Conservation (phyloP, 2,797 vertebrate genomes). For the Cetoscarus ocellatus region DNA sequence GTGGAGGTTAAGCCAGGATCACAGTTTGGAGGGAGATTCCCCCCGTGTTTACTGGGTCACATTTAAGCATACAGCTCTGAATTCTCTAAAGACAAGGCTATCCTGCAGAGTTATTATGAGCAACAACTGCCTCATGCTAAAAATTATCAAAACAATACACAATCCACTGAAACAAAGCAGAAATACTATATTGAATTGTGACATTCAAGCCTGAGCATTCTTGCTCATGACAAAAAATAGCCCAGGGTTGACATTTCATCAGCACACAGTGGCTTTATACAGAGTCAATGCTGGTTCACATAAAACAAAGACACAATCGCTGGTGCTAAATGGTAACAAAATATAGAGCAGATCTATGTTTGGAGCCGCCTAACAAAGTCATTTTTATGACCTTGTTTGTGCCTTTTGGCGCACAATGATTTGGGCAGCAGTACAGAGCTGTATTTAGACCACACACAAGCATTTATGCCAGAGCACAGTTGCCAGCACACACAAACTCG, state of each 20-base stretch:
- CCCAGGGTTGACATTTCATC: slow-evolving; percentile 39
- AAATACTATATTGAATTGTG: background rate
- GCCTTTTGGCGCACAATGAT: slow-evolving; percentile 63
- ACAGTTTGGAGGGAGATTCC: slow-evolving; percentile 28
- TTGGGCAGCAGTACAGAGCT: slow-evolving; percentile 65
- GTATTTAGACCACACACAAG: slow-evolving; percentile 71
- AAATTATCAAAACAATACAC: background rate
- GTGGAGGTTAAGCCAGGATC: slow-evolving; percentile 38
- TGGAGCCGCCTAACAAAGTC: slow-evolving; percentile 67
- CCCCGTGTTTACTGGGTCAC: background rate
- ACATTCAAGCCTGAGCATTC: slow-evolving; percentile 7
- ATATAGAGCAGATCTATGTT: slow-evolving; percentile 59
- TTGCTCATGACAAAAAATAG: slow-evolving; percentile 33
- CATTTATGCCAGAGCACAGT: slow-evolving; percentile 26
- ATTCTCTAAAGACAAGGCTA: slow-evolving; percentile 2
- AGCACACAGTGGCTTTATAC: slow-evolving; percentile 48
- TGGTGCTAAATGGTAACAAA: slow-evolving; percentile 52
- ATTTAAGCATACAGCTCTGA: background rate
- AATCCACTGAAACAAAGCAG: background rate
- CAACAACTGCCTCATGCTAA: background rate
- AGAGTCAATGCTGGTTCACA: slow-evolving; percentile 50
- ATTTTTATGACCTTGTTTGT: slow-evolving; percentile 74
- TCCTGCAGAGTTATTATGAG: background rate
- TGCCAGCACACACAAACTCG: slow-evolving; percentile 20
- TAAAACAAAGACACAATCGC: slow-evolving; percentile 57